Evolutionary conservation across 2,888 invertebrate species (phyloP), one percentile per base, ranked within the genome.

Genomic region (Trissolcus brochymenae): DNA sequence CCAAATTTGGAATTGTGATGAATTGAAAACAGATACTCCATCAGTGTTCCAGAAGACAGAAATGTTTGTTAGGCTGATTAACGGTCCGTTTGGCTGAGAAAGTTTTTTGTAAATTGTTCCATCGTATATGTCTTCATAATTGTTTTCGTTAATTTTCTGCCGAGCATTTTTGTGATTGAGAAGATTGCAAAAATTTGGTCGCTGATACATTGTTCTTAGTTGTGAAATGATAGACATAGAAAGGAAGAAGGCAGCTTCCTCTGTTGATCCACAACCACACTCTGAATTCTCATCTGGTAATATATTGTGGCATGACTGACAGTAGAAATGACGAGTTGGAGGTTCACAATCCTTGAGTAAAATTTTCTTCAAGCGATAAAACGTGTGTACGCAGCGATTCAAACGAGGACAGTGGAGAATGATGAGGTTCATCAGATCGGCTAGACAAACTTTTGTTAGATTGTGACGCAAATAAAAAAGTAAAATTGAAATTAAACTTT

Each of bases 11-110:
- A 29, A 54, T n/a, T 35, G 25, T 1, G 35, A 1, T 35, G 54
- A 54, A 17, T 29, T 13, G 35, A 14, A 54, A 2, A 54, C 14
- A 7, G 29, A n/a, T 14, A 54, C 14, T 6, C 54, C 54, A 29
- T 54, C 54, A 2, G 54, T n/a, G 35, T 54, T 54, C 54, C 54
- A 54, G 7, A 16, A 29, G 19, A 54, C 35, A 2, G 54, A 29
- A 3, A 43, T 43, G 13, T 43, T 19, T 43, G n/a, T 43, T 6
- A 3, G 43, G 13, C 3, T 43, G 0, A 9, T 6, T 14, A 43
- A 14, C 0, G 43, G 43, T 2, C n/a, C 2, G 13, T 4, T 4
- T 43, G 43, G 43, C 11, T 11, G 13, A 43, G 43, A 43, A 4
- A 43, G 43, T n/a, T 43, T 13, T 9, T 43, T 43, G 25, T 25